These are phyloP conservation scores for Lithodes maja DNA, from an alignment of 2,888 invertebrate genomes.

Conservation along the genomic window DNA sequence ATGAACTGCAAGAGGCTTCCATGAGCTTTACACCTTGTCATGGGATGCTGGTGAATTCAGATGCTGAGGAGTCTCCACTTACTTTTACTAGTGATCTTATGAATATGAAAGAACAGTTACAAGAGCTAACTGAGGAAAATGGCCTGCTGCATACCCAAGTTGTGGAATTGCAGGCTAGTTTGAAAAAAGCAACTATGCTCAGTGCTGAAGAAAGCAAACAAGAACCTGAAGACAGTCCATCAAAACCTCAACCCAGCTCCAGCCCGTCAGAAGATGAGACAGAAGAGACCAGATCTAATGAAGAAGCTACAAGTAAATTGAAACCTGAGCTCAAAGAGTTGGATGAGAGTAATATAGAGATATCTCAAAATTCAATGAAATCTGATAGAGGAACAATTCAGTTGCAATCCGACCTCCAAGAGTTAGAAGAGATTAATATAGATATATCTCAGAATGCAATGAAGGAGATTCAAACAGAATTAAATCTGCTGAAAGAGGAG, in stretches of 20 bases:
- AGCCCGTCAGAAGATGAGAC: neutral
- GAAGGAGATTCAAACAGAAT: too few relatives aligned
- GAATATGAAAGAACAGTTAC: conserved; percentile 27
- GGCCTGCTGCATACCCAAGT: neutral
- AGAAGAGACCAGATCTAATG: neutral
- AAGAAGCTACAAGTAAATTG: neutral
- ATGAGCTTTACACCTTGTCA: conserved; percentile 27
- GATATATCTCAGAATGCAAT: too few relatives aligned
- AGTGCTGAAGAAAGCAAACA: neutral
- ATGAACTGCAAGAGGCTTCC: conserved; percentile 29
- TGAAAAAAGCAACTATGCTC: neutral
- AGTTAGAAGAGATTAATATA: too few relatives aligned
- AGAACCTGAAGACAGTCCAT: neutral
- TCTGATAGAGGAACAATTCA: neutral
- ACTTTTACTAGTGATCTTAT: neutral
- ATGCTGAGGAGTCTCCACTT: neutral
- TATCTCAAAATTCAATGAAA: too few relatives aligned
- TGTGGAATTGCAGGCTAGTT: conserved; percentile 10
- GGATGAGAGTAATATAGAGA: too few relatives aligned
- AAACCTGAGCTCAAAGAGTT: too few relatives aligned
- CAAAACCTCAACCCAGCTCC: neutral
- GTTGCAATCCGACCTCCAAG: too few relatives aligned
- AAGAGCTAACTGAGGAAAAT: conserved; percentile 31
- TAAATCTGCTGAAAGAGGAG: conserved; percentile 4
- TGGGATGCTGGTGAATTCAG: conserved; percentile 12